A percentile compares a stretch with the other conserved stretches of the same genome.
These are phyloP conservation scores for Oxyteleia sp. DNA, from an alignment of 2,888 invertebrate genomes.

Conservation along the genomic window DNA sequence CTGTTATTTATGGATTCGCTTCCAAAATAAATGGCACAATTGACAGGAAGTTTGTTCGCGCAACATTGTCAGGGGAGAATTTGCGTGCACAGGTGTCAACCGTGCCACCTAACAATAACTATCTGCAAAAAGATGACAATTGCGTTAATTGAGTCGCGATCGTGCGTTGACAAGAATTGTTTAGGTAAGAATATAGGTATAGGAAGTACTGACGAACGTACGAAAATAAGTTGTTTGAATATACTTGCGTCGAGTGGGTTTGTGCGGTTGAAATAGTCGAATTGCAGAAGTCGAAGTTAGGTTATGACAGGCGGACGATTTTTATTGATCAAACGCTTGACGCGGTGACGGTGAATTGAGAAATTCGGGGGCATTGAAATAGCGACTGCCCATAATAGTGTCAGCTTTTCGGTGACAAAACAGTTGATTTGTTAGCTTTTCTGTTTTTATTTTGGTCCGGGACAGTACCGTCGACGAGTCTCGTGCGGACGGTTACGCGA, in stretches of 20 bases:
- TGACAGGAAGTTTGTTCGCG: slow-evolving; percentile 40
- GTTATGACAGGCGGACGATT: slow-evolving; percentile 24
- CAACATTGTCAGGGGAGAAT: slow-evolving; percentile 26
- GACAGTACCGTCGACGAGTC: slow-evolving; percentile 9
- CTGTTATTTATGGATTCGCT: slow-evolving; percentile 11
- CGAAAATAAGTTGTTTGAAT: slow-evolving; percentile 23
- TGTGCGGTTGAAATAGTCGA: slow-evolving; percentile 10
- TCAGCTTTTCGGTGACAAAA: slow-evolving; percentile 17
- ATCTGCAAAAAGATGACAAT: slow-evolving; percentile 10
- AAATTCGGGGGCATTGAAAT: slow-evolving; percentile 4
- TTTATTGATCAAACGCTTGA: slow-evolving; percentile 2
- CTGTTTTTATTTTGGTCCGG: slow-evolving; percentile 25
- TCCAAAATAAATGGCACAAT: slow-evolving; percentile 44
- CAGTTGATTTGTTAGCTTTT: slow-evolving; percentile 29
- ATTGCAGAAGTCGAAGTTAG: slow-evolving; percentile 15
- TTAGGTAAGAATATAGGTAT: neutral
- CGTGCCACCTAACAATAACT: slow-evolving; percentile 22
- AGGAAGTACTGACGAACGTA: slow-evolving; percentile 1
- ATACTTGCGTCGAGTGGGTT: slow-evolving; percentile 10
- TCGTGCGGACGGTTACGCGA: slow-evolving; percentile 17
- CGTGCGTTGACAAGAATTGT: neutral
- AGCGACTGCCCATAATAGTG: slow-evolving; percentile 26
- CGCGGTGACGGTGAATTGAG: slow-evolving; percentile 8
- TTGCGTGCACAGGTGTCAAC: neutral
- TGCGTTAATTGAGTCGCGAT: neutral